Conservation (phyloP, 2,888 invertebrate species). For the Argyresthia albistria region DNA sequence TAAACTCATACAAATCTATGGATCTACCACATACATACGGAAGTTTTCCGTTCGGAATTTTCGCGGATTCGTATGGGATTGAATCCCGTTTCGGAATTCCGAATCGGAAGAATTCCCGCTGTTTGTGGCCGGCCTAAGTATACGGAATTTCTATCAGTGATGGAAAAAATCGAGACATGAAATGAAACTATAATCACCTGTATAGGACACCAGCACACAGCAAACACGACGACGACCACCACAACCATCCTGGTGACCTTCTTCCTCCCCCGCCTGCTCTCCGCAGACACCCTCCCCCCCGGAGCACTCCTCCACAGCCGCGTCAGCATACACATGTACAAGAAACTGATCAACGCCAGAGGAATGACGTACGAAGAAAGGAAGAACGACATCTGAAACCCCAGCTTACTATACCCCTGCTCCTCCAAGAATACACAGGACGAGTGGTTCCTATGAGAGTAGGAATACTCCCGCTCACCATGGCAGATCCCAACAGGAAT, state of each 20-base stretch:
- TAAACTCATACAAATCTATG: too few species aligned
- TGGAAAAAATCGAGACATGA: too few species aligned
- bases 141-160: too few species aligned
- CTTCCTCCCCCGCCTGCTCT: constrained; percentile 86
- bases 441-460: constrained; percentile 75
- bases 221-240: constrained; percentile 92
- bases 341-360: constrained; percentile 85
- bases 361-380: constrained; percentile 91
- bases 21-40: too few species aligned
- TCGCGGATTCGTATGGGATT: too few species aligned
- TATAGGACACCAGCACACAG: constrained; percentile 95
- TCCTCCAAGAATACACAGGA: constrained; percentile 79
- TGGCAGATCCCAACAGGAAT: constrained; percentile 85
- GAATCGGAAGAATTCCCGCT: too few species aligned
- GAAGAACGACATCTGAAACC: constrained; percentile 87
- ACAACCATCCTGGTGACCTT: constrained; percentile 94
- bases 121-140: too few species aligned
- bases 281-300: constrained; percentile 85
- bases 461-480: constrained; percentile 79
- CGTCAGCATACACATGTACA: constrained; percentile 92
- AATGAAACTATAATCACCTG: constrained; percentile 73
- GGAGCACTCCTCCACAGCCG: constrained; percentile 89
- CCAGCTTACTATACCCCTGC: constrained; percentile 72
- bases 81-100: too few species aligned
- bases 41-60: too few species aligned